phyloP scores from a whole-genome alignment of 92 coral and sea anemone species.

The Epizoanthus scotinus region DNA sequence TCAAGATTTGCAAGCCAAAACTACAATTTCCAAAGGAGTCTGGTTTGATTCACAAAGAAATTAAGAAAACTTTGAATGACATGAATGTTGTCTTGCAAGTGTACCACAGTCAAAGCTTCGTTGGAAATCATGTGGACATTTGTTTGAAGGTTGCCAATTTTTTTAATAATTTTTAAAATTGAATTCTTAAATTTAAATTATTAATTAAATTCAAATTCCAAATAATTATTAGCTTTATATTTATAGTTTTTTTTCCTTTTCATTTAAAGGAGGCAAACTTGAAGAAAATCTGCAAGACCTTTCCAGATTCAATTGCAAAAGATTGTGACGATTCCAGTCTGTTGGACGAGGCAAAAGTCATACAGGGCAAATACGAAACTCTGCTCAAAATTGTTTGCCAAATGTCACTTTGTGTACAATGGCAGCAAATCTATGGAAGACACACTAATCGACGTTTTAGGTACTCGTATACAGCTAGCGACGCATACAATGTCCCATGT shows the following conservation, averaged over 20 bases:
- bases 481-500: neutral
- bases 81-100: neutral
- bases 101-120: conserved; percentile 15
- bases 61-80: neutral
- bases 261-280: conserved; percentile 3
- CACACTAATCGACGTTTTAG: neutral
- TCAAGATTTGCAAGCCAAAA: neutral
- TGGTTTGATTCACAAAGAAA: conserved; percentile 10
- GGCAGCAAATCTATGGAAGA: conserved; percentile 3
- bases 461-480: neutral
- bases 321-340: neutral
- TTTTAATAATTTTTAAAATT: neutral
- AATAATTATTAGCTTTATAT: neutral
- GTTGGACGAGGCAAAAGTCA: conserved; percentile 2
- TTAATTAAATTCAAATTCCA: neutral
- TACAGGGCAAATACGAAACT: neutral
- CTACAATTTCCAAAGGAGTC: conserved; percentile 6
- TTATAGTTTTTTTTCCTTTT: conserved; percentile 7
- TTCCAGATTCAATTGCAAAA: conserved; percentile 4
- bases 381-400: neutral
- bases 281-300: conserved; percentile 18
- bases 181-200: neutral
- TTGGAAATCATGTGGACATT: conserved; percentile 14
- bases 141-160: conserved; percentile 11
- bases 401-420: conserved; percentile 5